These are phyloP conservation scores for Thamnophis sirtalis DNA, from an alignment of 2,113 vertebrate species.

Conservation along the genomic window DNA sequence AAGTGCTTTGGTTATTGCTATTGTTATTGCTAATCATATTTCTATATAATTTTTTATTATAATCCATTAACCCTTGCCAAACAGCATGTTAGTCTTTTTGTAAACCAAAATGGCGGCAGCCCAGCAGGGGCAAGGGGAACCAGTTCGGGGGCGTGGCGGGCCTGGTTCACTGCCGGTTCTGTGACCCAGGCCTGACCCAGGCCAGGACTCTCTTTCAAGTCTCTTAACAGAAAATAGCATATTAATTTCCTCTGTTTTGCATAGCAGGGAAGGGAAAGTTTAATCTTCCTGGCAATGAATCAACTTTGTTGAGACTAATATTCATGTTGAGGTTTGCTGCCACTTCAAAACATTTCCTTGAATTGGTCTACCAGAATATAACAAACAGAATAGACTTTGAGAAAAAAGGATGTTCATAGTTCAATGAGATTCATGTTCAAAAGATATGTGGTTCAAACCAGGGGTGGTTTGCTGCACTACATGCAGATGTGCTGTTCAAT, in stretches of 20 bases:
- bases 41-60: neutral
- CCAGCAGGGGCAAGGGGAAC: too few species aligned
- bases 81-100: neutral
- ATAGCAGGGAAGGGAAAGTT: neutral
- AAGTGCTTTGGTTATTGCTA: neutral
- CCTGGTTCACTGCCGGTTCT: too few species aligned
- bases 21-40: neutral
- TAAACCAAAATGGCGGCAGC: too few species aligned
- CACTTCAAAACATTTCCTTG: neutral
- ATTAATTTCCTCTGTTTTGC: neutral
- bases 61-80: neutral
- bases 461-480: too few species aligned
- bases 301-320: neutral
- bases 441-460: neutral
- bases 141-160: too few species aligned
- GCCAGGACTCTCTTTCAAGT: neutral
- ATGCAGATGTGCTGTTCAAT: too few species aligned
- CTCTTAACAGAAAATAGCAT: neutral
- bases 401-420: neutral
- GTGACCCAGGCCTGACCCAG: too few species aligned
- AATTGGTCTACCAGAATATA: neutral
- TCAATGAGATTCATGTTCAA: neutral
- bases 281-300: neutral
- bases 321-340: neutral
- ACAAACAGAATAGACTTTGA: neutral